Evolutionary conservation across 2,888 invertebrate genomes (phyloP).

Genomic region (Tupiocoris notatus): DNA sequence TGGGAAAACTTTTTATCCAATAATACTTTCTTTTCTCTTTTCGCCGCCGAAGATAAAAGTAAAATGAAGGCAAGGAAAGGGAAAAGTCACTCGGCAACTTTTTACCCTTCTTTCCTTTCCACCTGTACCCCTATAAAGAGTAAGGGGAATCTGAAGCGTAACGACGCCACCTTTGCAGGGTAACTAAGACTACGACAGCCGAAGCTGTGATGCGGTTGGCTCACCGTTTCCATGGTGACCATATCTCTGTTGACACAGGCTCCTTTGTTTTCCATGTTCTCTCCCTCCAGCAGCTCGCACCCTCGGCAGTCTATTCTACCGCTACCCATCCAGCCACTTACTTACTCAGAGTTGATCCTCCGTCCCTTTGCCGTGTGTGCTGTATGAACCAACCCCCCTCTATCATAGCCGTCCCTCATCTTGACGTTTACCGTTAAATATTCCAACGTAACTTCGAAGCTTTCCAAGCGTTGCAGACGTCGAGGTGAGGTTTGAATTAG

Average conservation of each 20-base stretch:
- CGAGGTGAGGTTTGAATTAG: neutral
- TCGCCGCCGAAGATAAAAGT: neutral
- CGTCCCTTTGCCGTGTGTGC: neutral
- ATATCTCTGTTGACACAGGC: conserved; percentile 51
- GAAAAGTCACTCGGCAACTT: neutral
- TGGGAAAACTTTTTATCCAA: neutral
- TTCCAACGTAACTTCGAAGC: neutral
- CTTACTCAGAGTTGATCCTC: neutral
- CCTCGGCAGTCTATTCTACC: neutral
- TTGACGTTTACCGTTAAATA: neutral
- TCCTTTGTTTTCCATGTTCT: conserved; percentile 48
- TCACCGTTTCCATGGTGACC: conserved; percentile 52
- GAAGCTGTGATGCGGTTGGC: conserved; percentile 41
- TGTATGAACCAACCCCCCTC: neutral
- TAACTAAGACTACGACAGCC: conserved; percentile 28
- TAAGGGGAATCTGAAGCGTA: neutral
- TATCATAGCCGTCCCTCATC: neutral
- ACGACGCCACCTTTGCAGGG: neutral
- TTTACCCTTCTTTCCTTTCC: neutral
- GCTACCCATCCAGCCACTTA: neutral
- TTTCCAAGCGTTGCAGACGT: neutral
- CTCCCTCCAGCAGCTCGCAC: neutral
- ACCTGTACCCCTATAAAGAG: neutral
- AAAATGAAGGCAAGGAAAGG: neutral
- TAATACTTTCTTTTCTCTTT: neutral